phyloP scores from a whole-genome alignment of 2,113 vertebrate genomes.

The Ophiodon elongatus region DNA sequence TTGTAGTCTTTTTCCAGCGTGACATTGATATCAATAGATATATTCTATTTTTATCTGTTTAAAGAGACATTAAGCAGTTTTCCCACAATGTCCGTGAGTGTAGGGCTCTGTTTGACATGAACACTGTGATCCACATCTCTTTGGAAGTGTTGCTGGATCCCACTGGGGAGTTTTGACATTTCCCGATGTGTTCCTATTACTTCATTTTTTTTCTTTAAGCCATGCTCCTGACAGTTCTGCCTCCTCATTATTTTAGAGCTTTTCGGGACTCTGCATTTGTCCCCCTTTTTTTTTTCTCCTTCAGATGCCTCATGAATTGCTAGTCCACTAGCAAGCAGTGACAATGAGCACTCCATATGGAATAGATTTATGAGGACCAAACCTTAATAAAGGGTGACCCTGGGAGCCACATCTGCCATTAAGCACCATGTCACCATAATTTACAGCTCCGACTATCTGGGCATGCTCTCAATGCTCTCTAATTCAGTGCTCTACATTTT shows the following conservation, averaged over 20 bases:
- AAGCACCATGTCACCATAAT: conserved; percentile 68
- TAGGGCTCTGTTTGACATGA: conserved; percentile 66
- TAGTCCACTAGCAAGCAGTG: conserved; percentile 49
- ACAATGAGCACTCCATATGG: conserved; percentile 66
- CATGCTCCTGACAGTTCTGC: conserved; percentile 67
- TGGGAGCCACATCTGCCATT: conserved; percentile 67
- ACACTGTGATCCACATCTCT: conserved; percentile 78
- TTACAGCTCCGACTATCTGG: conserved; percentile 58
- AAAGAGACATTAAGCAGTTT: conserved; percentile 70
- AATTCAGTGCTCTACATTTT: conserved; percentile 69
- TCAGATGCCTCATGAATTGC: conserved; percentile 57
- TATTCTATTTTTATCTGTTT: conserved; percentile 59
- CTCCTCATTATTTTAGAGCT: conserved; percentile 73
- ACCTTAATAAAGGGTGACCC: conserved; percentile 79
- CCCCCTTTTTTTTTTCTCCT: conserved; percentile 9
- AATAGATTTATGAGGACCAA: conserved; percentile 74
- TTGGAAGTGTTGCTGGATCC: conserved; percentile 68
- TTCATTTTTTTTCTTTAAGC: conserved; percentile 61
- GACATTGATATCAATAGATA: conserved; percentile 38
- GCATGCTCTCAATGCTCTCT: conserved; percentile 56
- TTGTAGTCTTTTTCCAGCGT: conserved; percentile 22
- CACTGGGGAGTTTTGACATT: conserved; percentile 79
- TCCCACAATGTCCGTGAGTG: conserved; percentile 64
- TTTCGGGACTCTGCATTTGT: conserved; percentile 42
- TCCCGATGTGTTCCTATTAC: conserved; percentile 72